These are phyloP conservation scores for Athene noctua DNA, from an alignment of 2,113 vertebrate species.

Conservation along the genomic window DNA sequence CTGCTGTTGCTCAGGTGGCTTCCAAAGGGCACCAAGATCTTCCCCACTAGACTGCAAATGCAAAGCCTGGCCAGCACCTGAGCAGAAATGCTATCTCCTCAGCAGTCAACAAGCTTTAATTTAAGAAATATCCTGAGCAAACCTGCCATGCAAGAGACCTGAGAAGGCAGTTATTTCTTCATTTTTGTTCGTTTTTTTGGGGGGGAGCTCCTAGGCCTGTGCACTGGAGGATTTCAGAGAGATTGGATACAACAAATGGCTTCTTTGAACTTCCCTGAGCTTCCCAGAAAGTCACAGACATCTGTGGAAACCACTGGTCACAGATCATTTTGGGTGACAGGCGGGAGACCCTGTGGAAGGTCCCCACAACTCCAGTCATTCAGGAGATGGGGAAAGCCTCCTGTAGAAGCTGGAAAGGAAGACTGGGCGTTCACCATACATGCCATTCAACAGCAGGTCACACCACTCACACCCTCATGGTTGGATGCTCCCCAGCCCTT, in stretches of 20 bases:
- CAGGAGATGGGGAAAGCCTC: neutral
- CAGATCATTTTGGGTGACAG: neutral
- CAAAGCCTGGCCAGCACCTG: neutral
- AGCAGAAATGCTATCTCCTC: neutral
- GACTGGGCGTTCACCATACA: neutral
- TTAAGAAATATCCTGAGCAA: neutral
- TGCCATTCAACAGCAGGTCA: neutral
- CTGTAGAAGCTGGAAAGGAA: neutral
- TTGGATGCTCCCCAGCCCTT: neutral
- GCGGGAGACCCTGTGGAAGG: neutral
- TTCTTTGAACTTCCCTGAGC: neutral
- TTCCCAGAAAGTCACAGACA: neutral
- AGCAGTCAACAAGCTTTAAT: neutral
- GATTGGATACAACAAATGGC: fast-evolving
- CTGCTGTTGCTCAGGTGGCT: fast-evolving
- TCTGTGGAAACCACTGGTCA: neutral
- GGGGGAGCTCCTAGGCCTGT: neutral
- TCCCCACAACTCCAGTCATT: neutral
- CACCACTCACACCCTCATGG: neutral
- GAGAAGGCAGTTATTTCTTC: neutral
- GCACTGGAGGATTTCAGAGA: neutral
- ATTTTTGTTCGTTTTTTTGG: neutral
- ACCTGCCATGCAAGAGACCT: neutral
- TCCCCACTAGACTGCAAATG: neutral
- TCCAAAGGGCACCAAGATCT: neutral